Evolutionary conservation across 2,888 invertebrate species (phyloP).

Genomic region (Melinaea menophilus): DNA sequence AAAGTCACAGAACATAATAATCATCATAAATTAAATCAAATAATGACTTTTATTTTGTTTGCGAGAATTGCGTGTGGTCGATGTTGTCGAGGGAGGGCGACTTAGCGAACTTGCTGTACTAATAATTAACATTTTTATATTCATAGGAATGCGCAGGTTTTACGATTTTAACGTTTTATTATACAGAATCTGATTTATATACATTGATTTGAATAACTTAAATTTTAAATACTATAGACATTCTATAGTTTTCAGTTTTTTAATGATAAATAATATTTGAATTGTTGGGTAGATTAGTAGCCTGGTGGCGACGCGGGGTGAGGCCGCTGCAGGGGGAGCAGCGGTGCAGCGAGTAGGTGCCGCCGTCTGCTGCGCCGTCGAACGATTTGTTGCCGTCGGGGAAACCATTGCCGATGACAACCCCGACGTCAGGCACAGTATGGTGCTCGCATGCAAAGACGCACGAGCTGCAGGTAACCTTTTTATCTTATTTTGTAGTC

Average conservation of each 20-base stretch:
- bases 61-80: no score
- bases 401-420: conserved; percentile 99
- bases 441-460: conserved; percentile 99
- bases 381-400: conserved; percentile 98
- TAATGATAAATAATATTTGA: background rate
- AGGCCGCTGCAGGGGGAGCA: conserved; percentile 79
- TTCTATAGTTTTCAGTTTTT: background rate
- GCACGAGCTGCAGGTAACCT: conserved; percentile 93
- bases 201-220: no score
- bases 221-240: no score
- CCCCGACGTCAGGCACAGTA: conserved; percentile 96
- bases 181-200: no score
- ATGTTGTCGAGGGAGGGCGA: no score
- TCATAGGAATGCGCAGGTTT: no score
- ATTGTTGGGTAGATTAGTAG: conserved; percentile 83
- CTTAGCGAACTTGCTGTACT: no score
- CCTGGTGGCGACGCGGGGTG: conserved; percentile 89
- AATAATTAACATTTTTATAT: no score
- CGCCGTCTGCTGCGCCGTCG: conserved; percentile 97
- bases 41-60: no score
- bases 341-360: conserved; percentile 95
- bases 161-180: no score
- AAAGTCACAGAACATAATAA: no score
- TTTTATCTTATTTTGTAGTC: background rate
- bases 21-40: no score